Evolutionary conservation across 2,113 vertebrate genomes (phyloP).

Genomic region (Dinomys branickii): DNA sequence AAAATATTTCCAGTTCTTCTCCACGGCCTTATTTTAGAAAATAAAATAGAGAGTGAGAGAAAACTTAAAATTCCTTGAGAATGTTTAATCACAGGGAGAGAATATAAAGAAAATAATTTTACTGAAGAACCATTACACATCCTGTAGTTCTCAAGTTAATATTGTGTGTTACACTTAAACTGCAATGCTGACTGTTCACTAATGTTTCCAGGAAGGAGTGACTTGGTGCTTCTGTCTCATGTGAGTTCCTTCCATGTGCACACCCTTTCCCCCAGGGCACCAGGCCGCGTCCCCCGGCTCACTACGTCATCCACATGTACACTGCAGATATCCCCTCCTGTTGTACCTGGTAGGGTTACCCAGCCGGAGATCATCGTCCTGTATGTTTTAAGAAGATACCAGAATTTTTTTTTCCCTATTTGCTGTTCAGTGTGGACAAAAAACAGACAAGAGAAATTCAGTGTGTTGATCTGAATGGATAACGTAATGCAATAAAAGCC

Average conservation of each 20-base stretch:
- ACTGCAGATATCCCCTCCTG: background rate
- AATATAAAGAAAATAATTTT: background rate
- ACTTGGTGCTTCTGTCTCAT: constrained; percentile 58
- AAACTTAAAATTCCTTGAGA: constrained; percentile 46
- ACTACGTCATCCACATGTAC: background rate
- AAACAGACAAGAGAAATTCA: constrained; percentile 60
- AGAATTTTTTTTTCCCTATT: background rate
- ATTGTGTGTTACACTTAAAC: background rate
- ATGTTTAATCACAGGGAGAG: background rate
- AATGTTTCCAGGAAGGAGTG: constrained; percentile 2
- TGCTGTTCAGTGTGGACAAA: background rate
- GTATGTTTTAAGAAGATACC: constrained; percentile 24
- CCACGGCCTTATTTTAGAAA: constrained; percentile 45
- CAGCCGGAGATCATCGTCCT: background rate
- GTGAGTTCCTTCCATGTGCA: background rate
- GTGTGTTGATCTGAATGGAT: constrained; percentile 54
- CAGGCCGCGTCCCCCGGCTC: background rate
- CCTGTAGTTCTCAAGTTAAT: background rate
- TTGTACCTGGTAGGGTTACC: background rate
- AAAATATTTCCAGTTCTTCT: constrained; percentile 32
- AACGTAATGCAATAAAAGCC: constrained; percentile 23
- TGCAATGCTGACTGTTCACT: background rate
- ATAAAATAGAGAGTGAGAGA: constrained; percentile 28
- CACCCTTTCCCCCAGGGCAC: background rate
- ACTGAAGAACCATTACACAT: background rate